These are phyloP conservation scores for Typhlomys cinereus DNA, from an alignment of 2,113 vertebrate species.

Conservation along the genomic window DNA sequence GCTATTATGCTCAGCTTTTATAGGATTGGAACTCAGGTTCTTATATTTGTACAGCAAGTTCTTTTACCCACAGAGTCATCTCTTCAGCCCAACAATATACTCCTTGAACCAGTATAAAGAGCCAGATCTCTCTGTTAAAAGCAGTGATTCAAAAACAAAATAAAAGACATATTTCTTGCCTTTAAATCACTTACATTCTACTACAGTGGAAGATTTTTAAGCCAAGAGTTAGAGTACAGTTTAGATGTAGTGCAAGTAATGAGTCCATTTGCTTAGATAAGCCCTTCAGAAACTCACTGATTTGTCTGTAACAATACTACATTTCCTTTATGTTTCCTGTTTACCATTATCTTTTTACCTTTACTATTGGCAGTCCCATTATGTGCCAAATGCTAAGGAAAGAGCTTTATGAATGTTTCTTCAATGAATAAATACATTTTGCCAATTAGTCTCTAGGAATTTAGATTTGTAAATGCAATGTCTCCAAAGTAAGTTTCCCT, in stretches of 20 bases:
- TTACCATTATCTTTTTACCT: slow-evolving; percentile 24
- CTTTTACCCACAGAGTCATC: too few relatives aligned
- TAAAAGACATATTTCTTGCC: neutral
- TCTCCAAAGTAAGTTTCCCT: slow-evolving; percentile 43
- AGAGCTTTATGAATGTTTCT: slow-evolving; percentile 40
- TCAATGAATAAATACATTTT: slow-evolving; percentile 59
- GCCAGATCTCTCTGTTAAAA: neutral
- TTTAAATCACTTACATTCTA: neutral
- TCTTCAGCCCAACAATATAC: neutral
- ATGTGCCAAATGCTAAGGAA: neutral
- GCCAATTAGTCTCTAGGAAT: slow-evolving; percentile 20
- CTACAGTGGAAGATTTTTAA: slow-evolving; percentile 1
- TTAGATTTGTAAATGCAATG: slow-evolving; percentile 21
- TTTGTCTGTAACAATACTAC: slow-evolving; percentile 39
- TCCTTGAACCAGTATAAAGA: slow-evolving; percentile 31
- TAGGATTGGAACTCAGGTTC: too few relatives aligned
- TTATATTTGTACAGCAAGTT: too few relatives aligned
- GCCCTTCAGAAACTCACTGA: neutral
- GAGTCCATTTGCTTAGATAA: neutral
- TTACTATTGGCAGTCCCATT: neutral
- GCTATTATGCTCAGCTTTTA: too few relatives aligned
- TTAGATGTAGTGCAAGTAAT: slow-evolving; percentile 21
- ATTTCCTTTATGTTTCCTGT: neutral
- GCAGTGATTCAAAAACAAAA: slow-evolving; percentile 23
- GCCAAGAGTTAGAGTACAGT: neutral